Evolutionary conservation across 2,797 vertebrate genomes (phyloP), one percentile per base, ranked within the genome.

Genomic region (Aphelocoma californica): DNA sequence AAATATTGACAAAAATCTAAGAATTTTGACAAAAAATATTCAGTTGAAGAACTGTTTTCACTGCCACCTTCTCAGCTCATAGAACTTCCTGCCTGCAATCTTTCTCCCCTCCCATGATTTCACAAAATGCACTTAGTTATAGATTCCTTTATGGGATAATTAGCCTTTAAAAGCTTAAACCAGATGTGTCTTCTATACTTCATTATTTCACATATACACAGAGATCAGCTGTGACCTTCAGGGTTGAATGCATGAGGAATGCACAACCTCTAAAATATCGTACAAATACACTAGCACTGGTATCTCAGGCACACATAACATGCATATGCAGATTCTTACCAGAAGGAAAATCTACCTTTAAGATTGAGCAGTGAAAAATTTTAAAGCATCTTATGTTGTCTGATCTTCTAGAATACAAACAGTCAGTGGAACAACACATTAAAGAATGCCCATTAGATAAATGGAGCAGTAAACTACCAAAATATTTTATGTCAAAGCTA

Each of bases 401-500:
- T 77, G 14, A 81, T 57, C 42, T 24, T 83, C 32, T 70, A 90
- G 14, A 29, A 72, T 40, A 42, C 32, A 91, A 44, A 4, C 4
- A 77, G 19, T n/a, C 54, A 64, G 31, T 10, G 42, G 34, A 67
- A 56, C 5, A 82, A 47, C 57, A 56, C 26, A 14, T 48, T 58
- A 90, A 71, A 81, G 26, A 87, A 84, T 28, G 8, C 2, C 53
- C 61, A 54, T 80, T 74, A 92, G 65, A 71, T 60, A 93, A 95
- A 96, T 4, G 93, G 81, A 96, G 57, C 69, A 95, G 82, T 50
- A 92, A 91, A 50, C 29, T 50, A 65, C 17, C 31, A 85, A 75
- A 81, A 83, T 57, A 53, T 75, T 93, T 89, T 81, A 57, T 91
- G 86, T 56, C 47, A 65, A 65, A 88, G 16, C 31, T 40, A 78